Evolutionary conservation across 2,113 vertebrate genomes (phyloP).

Genomic region (Nyctereutes procyonoides): DNA sequence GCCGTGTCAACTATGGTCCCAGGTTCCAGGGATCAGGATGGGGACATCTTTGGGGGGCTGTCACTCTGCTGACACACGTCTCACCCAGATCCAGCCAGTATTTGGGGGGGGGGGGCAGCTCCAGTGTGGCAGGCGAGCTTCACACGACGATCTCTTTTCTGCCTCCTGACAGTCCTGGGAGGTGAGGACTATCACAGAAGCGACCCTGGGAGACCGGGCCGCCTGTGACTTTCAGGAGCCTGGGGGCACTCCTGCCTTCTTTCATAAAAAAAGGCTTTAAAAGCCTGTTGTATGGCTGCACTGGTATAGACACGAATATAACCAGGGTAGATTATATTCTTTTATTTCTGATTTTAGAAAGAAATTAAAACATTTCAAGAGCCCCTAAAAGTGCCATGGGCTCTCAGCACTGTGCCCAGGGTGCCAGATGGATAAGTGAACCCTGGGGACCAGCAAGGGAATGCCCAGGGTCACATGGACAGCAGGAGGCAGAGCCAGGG

Average conservation of each 20-base stretch:
- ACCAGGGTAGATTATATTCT: not conserved
- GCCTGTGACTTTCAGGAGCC: accelerated
- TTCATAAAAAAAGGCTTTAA: not conserved
- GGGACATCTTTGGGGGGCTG: not conserved
- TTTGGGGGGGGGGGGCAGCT: accelerated
- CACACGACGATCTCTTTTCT: not conserved
- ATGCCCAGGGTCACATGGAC: not conserved
- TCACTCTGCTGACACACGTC: too few species aligned
- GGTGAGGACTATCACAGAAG: too few species aligned
- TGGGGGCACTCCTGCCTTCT: not conserved
- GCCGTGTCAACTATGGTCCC: accelerated
- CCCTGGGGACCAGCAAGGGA: accelerated
- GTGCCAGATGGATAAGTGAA: not conserved
- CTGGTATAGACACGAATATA: not conserved
- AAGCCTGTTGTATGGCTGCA: not conserved
- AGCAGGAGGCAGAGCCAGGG: not conserved
- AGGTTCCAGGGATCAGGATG: not conserved
- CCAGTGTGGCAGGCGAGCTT: not conserved
- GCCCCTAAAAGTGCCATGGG: not conserved
- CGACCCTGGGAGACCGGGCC: not conserved
- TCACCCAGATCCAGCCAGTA: accelerated
- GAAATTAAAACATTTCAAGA: not conserved
- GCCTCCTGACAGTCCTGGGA: not conserved
- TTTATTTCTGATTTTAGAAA: constrained; percentile 20
- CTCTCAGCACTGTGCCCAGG: not conserved